A percentile compares a stretch with the other conserved stretches of the same genome.
These are phyloP conservation scores for Aleiodes alternator DNA, from an alignment of 2,888 invertebrate species.

Conservation along the genomic window DNA sequence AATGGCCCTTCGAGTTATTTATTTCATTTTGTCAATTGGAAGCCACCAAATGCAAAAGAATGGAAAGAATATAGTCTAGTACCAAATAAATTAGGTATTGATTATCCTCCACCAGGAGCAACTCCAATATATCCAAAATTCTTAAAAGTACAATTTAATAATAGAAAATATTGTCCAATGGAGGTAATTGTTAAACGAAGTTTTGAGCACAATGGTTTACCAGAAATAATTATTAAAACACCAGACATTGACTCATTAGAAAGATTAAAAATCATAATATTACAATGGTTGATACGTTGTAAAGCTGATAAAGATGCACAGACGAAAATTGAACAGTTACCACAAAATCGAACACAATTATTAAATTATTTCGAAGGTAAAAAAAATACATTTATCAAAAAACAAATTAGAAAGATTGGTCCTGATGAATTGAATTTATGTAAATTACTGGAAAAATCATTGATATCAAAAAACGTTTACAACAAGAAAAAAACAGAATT, in stretches of 20 bases:
- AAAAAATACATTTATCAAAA: background rate
- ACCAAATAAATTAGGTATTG: background rate
- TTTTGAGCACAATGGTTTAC: background rate
- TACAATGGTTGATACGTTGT: slow-evolving; percentile 50
- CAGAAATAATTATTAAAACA: background rate
- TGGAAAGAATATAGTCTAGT: slow-evolving; percentile 6
- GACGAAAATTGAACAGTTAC: background rate
- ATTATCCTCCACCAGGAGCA: background rate
- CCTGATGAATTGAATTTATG: background rate
- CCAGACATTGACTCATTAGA: background rate
- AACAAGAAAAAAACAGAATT: too few species aligned
- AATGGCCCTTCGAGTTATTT: background rate
- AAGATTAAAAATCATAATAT: slow-evolving; percentile 40
- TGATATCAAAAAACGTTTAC: background rate
- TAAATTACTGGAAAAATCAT: background rate
- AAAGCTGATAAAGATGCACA: slow-evolving; percentile 22
- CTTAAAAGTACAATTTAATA: background rate
- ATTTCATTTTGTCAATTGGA: background rate
- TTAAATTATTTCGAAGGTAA: background rate
- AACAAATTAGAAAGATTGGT: background rate
- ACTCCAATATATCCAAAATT: slow-evolving; percentile 3
- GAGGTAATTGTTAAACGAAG: slow-evolving; percentile 3
- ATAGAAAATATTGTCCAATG: background rate
- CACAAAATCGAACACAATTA: background rate
- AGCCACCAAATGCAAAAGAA: background rate